phyloP scores from a whole-genome alignment of 1,140 invertebrate species.

The Pachyrhynchus sulphureomaculatus region DNA sequence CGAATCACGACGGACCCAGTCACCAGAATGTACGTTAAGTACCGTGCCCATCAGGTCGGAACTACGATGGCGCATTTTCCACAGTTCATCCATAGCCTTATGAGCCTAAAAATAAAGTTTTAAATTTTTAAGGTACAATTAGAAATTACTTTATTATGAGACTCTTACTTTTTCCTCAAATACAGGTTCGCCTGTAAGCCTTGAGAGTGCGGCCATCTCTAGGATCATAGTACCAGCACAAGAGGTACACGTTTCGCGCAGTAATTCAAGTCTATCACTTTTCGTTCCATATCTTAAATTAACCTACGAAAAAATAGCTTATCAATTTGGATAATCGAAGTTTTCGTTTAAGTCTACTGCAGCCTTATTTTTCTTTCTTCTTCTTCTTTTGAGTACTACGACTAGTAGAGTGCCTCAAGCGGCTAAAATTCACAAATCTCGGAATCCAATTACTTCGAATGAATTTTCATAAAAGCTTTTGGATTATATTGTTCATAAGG shows the following conservation, averaged over 20 bases:
- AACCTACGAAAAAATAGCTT: conserved; percentile 64
- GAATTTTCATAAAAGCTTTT: too few species aligned
- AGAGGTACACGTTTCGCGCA: conserved; percentile 91
- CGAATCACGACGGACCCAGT: conserved; percentile 94
- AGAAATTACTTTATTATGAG: too few species aligned
- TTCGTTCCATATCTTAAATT: conserved; percentile 89
- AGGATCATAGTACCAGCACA: conserved; percentile 98
- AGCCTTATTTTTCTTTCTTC: too few species aligned
- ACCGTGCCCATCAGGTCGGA: conserved; percentile 94
- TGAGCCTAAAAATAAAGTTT: conserved; percentile 63
- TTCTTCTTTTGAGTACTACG: too few species aligned
- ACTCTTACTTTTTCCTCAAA: conserved; percentile 89
- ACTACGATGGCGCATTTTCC: conserved; percentile 88
- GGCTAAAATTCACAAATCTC: too few species aligned
- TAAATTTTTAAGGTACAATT: too few species aligned
- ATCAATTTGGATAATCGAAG: too few species aligned
- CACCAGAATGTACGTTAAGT: conserved; percentile 94
- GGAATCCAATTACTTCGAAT: too few species aligned
- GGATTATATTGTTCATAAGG: too few species aligned
- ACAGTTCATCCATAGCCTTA: conserved; percentile 94
- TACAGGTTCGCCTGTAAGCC: conserved; percentile 87
- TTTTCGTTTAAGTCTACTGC: too few species aligned
- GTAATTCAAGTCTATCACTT: conserved; percentile 69
- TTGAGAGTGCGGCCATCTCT: conserved; percentile 93
- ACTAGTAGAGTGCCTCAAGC: too few species aligned